Evolutionary conservation across 2,797 vertebrate species (phyloP).

Genomic region (Rhyacichthys aspro): DNA sequence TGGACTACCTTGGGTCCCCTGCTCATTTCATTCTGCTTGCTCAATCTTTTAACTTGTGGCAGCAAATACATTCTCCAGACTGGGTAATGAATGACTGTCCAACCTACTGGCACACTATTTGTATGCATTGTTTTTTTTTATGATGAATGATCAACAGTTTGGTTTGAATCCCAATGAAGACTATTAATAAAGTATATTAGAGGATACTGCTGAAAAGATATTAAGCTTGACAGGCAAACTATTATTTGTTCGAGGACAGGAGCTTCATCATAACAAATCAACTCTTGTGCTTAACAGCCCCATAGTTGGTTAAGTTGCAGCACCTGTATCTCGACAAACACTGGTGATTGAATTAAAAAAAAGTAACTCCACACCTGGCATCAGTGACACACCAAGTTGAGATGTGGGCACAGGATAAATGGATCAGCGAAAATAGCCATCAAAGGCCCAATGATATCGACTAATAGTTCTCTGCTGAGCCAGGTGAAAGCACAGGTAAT

Average conservation of each 20-base stretch:
- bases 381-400: neutral
- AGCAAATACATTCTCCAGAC: conserved; percentile 18
- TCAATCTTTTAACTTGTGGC: conserved; percentile 21
- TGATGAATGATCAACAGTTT: conserved; percentile 33
- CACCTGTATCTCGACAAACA: neutral
- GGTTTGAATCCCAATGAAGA: conserved; percentile 22
- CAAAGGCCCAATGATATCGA: conserved; percentile 4
- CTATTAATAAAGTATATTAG: conserved; percentile 18
- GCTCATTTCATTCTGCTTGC: conserved; percentile 34
- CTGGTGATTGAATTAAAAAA: neutral
- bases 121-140: conserved; percentile 15
- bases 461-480: neutral
- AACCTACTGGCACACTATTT: conserved; percentile 7
- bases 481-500: conserved; percentile 7
- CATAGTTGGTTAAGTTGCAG: neutral
- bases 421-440: conserved; percentile 3
- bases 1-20: neutral
- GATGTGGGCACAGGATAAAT: neutral
- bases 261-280: conserved; percentile 5
- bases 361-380: neutral
- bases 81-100: conserved; percentile 34
- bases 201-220: conserved; percentile 24
- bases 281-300: conserved; percentile 19
- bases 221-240: too few relatives aligned
- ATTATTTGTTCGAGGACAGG: conserved; percentile 27